Percentiles rank a stretch among this genome's conserved stretches.
These are phyloP conservation scores for Polymixis lichenea DNA, from an alignment of 2,888 invertebrate genomes.

Conservation along the genomic window DNA sequence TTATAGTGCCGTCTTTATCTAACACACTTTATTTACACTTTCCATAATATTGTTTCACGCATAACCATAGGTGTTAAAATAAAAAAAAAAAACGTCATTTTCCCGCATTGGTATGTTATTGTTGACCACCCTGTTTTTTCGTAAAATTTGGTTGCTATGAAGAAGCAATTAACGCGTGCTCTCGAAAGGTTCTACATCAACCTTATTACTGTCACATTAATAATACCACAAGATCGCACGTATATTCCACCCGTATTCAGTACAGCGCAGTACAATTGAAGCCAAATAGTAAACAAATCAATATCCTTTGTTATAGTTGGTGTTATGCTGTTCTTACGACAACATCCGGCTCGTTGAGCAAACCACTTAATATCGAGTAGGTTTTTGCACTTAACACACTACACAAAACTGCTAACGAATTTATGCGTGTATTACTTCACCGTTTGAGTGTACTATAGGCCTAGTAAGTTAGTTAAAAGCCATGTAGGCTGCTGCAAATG, in stretches of 20 bases:
- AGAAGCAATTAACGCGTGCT: background rate
- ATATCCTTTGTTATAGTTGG: slow-evolving; percentile 63
- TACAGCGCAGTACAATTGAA: slow-evolving; percentile 41
- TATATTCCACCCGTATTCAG: background rate
- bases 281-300: slow-evolving; percentile 61
- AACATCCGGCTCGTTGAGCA: slow-evolving; percentile 59
- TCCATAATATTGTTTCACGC: too few species aligned
- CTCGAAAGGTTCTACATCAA: background rate
- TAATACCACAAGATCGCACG: slow-evolving; percentile 2
- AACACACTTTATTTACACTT: background rate
- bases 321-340: slow-evolving; percentile 51
- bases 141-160: background rate
- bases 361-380: slow-evolving; percentile 51
- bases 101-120: background rate
- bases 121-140: background rate
- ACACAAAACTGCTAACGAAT: slow-evolving; percentile 31
- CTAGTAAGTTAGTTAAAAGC: background rate
- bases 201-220: background rate
- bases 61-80: background rate
- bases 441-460: background rate
- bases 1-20: background rate
- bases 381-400: slow-evolving; percentile 44
- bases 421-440: slow-evolving; percentile 32
- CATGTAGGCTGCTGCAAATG: background rate
- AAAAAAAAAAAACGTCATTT: background rate